A percentile compares a stretch with the other conserved stretches of the same genome.
These are phyloP conservation scores for Lutraria rhynchaena DNA, from an alignment of 1,140 invertebrate species.

Conservation along the genomic window DNA sequence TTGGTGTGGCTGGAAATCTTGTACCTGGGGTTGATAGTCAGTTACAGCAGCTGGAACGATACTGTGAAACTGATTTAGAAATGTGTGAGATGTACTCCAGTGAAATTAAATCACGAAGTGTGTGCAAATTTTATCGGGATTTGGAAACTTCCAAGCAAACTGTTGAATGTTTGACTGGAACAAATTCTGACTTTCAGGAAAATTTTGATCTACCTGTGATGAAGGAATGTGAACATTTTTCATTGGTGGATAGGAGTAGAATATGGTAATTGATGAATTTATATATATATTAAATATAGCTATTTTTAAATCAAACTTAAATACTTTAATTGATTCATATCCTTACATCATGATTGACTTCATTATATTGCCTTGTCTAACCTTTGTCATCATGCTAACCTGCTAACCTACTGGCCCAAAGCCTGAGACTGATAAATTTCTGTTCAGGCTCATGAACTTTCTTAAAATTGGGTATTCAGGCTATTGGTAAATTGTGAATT, in stretches of 20 bases:
- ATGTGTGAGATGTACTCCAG: conserved; percentile 3
- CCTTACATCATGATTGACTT: no score
- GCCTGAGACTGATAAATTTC: no score
- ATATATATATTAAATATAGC: no score
- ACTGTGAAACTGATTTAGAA: conserved; percentile 12
- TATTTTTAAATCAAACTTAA: no score
- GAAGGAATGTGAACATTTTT: conserved; percentile 38
- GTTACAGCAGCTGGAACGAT: not conserved
- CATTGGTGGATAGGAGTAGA: conserved; percentile 1
- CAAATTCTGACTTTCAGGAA: not conserved
- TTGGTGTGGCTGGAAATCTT: conserved; percentile 9
- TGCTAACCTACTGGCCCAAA: no score
- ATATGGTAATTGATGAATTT: conserved; percentile 15
- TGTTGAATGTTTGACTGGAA: not conserved
- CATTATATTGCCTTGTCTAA: no score
- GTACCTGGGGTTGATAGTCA: conserved; percentile 25
- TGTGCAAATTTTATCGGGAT: conserved; percentile 12
- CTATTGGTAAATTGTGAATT: no score
- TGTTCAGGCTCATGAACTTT: no score
- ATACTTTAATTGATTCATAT: no score
- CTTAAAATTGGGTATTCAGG: no score
- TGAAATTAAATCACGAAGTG: conserved; percentile 34
- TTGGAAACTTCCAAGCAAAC: not conserved
- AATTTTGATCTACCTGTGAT: conserved; percentile 29
- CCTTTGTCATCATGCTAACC: no score